Evolutionary conservation across 2,113 vertebrate species (phyloP).

Genomic region (Bubo scandiacus): DNA sequence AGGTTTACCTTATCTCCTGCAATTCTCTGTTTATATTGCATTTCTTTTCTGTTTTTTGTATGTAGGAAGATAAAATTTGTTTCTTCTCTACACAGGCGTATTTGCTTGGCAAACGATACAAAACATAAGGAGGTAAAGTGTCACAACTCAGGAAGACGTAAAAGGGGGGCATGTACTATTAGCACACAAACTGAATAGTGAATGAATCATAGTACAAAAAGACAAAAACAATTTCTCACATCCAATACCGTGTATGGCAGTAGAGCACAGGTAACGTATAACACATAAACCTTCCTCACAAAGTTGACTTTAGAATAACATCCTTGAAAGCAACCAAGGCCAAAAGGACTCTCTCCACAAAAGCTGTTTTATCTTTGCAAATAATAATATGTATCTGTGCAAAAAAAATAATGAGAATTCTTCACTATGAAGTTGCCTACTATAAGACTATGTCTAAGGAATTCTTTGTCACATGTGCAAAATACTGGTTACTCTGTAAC

Average conservation of each 20-base stretch:
- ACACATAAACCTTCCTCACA: not conserved
- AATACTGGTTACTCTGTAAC: not conserved
- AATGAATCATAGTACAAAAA: constrained; percentile 13
- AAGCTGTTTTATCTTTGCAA: not conserved
- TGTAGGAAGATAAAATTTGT: not conserved
- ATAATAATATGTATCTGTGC: not conserved
- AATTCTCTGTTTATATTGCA: not conserved
- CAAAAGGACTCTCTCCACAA: not conserved
- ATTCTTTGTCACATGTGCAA: not conserved
- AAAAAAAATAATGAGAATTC: not conserved
- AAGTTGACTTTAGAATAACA: not conserved
- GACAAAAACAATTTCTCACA: constrained; percentile 33
- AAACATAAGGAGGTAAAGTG: constrained; percentile 57
- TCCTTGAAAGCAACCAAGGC: not conserved
- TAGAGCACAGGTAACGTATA: not conserved
- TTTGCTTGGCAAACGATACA: constrained; percentile 30
- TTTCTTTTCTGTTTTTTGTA: not conserved
- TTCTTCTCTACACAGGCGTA: not conserved
- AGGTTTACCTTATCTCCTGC: not conserved
- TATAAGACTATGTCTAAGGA: not conserved
- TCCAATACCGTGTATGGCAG: not conserved
- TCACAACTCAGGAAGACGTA: constrained; percentile 45
- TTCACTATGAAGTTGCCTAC: not conserved
- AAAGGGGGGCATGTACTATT: not conserved
- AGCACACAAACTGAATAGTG: not conserved